Conservation (phyloP, 2,888 invertebrate species). For the Leucophenga maculata region DNA sequence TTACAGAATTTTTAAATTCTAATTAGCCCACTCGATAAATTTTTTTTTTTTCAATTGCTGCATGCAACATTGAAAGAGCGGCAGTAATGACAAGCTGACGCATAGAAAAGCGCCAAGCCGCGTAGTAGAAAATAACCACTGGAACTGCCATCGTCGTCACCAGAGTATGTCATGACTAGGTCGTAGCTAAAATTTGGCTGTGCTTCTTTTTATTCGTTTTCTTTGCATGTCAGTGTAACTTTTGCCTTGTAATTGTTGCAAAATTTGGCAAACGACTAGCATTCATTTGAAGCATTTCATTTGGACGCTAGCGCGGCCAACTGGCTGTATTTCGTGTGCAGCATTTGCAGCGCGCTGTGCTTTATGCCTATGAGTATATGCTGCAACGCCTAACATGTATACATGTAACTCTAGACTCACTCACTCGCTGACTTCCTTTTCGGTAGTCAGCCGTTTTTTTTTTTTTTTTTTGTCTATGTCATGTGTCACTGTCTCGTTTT, state of each 20-base stretch:
- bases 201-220: background rate
- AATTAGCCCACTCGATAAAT: background rate
- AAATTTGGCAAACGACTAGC: conserved; percentile 21
- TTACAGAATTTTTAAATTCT: background rate
- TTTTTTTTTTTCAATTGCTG: background rate
- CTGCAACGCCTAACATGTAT: background rate
- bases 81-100: background rate
- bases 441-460: conserved; percentile 31
- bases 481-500: conserved; percentile 63
- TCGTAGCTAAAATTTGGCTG: background rate
- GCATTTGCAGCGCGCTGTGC: background rate
- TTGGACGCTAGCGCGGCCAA: too few relatives aligned
- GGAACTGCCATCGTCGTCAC: background rate
- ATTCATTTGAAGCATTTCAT: conserved; percentile 13
- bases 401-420: background rate
- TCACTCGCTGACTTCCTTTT: conserved; percentile 50
- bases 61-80: background rate
- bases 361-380: background rate
- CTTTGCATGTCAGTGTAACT: conserved; percentile 1
- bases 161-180: conserved; percentile 10
- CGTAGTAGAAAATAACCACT: conserved; percentile 16
- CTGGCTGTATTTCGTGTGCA: background rate
- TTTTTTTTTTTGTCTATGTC: conserved; percentile 57
- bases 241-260: conserved; percentile 22
- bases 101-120: background rate